Percentiles rank a stretch among this genome's conserved stretches.
These are phyloP conservation scores for Eutolmus rufibarbis DNA, from an alignment of 2,888 invertebrate genomes.

Conservation along the genomic window DNA sequence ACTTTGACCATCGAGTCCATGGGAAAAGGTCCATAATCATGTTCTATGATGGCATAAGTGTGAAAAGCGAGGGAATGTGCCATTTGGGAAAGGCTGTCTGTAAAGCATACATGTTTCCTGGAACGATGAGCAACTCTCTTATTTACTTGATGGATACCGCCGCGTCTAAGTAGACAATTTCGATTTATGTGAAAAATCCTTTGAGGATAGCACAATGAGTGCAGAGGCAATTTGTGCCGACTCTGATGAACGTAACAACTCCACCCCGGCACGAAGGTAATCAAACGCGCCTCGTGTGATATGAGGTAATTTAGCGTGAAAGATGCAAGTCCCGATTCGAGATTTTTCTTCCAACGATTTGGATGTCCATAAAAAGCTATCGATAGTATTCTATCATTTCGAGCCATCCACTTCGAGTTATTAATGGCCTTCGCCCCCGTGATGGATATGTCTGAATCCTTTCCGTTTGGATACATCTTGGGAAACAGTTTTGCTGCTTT, in stretches of 20 bases:
- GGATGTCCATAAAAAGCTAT: neutral
- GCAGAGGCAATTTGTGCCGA: neutral
- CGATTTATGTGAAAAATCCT: neutral
- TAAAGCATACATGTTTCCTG: neutral
- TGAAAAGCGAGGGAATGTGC: constrained; percentile 10
- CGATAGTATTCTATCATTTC: neutral
- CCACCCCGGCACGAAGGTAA: neutral
- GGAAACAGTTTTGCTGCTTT: too few relatives aligned
- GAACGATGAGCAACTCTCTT: neutral
- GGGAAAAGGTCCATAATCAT: constrained; percentile 21
- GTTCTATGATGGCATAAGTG: neutral
- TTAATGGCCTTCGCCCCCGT: neutral
- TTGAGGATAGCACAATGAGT: neutral
- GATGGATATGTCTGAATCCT: neutral
- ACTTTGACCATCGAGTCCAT: constrained; percentile 21
- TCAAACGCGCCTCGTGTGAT: neutral
- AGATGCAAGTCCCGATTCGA: neutral
- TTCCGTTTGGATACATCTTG: neutral
- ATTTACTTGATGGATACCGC: constrained; percentile 23
- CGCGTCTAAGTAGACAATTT: neutral
- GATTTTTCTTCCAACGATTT: neutral
- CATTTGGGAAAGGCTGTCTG: neutral
- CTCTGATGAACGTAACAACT: neutral
- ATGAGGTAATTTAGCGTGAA: neutral
- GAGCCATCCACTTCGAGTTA: neutral